Percentiles rank a stretch among this genome's conserved stretches.
phyloP scores from a whole-genome alignment of 2,888 invertebrate species.

The Callosobruchus maculatus region DNA sequence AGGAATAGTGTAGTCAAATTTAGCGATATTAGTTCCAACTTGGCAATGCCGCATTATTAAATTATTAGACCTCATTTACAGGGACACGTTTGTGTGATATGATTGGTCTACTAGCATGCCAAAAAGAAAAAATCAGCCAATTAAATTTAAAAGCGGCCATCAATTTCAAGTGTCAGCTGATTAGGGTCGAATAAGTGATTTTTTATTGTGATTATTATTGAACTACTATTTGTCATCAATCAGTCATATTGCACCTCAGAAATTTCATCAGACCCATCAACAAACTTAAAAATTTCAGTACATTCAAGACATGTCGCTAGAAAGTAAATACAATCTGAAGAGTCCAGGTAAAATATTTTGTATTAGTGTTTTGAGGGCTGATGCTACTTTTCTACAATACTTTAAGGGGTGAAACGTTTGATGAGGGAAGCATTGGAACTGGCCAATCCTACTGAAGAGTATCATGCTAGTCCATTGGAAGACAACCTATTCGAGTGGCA shows the following conservation, averaged over 20 bases:
- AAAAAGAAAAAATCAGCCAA: not conserved
- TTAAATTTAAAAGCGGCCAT: not conserved
- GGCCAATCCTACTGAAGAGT: conserved; percentile 82
- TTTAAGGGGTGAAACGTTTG: conserved; percentile 81
- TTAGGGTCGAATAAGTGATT: not conserved
- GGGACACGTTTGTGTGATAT: not conserved
- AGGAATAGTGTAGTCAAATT: too few species aligned
- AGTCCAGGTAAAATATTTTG: conserved; percentile 54
- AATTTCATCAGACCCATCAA: not conserved
- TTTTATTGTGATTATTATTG: not conserved
- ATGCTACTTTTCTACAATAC: not conserved
- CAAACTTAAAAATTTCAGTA: not conserved
- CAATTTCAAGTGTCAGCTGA: not conserved
- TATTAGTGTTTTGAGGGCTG: not conserved
- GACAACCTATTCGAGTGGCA: conserved; percentile 98
- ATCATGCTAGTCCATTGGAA: conserved; percentile 84
- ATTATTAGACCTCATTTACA: not conserved
- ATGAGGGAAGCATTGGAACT: conserved; percentile 90
- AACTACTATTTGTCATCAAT: not conserved
- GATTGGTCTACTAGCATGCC: not conserved
- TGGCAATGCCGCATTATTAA: too few species aligned
- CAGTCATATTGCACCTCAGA: not conserved
- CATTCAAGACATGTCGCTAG: conserved; percentile 46
- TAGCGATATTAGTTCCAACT: too few species aligned
- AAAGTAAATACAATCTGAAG: conserved; percentile 58